phyloP scores from a whole-genome alignment of 2,113 vertebrate genomes.

The Bubo blakistoni region DNA sequence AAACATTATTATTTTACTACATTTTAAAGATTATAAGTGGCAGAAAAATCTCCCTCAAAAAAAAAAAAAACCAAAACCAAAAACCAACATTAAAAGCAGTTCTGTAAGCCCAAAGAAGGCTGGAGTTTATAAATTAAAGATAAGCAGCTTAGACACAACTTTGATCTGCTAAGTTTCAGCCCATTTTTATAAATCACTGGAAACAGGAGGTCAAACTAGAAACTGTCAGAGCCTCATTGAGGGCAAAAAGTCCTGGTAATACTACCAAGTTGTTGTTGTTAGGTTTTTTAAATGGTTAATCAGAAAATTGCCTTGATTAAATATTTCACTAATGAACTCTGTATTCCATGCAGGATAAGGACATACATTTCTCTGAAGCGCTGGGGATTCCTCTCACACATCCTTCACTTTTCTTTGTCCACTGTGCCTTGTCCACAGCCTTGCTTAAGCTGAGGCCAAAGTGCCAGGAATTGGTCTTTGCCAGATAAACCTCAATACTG shows the following conservation, averaged over 20 bases:
- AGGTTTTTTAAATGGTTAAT: background rate
- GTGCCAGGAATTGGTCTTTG: background rate
- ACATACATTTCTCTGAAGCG: background rate
- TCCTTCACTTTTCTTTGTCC: background rate
- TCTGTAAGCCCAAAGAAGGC: background rate
- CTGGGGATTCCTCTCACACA: background rate
- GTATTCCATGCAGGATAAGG: background rate
- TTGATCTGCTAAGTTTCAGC: constrained; percentile 23
- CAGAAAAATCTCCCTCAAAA: background rate
- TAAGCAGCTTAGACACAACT: constrained; percentile 21
- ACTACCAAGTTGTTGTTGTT: background rate
- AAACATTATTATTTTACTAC: background rate
- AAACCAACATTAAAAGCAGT: background rate
- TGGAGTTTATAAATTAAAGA: constrained; percentile 10
- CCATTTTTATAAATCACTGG: constrained; percentile 24
- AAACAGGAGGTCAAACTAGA: background rate
- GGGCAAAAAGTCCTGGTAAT: background rate
- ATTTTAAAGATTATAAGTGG: background rate
- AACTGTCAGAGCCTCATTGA: background rate
- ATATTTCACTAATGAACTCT: background rate
- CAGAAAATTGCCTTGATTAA: background rate
- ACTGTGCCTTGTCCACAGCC: background rate
- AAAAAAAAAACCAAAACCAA: background rate
- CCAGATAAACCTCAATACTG: background rate
- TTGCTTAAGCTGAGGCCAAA: background rate